Percentiles rank a stretch among this genome's conserved stretches.
Conservation (phyloP, 1,140 invertebrate species). For the Ceratina calcarata region DNA sequence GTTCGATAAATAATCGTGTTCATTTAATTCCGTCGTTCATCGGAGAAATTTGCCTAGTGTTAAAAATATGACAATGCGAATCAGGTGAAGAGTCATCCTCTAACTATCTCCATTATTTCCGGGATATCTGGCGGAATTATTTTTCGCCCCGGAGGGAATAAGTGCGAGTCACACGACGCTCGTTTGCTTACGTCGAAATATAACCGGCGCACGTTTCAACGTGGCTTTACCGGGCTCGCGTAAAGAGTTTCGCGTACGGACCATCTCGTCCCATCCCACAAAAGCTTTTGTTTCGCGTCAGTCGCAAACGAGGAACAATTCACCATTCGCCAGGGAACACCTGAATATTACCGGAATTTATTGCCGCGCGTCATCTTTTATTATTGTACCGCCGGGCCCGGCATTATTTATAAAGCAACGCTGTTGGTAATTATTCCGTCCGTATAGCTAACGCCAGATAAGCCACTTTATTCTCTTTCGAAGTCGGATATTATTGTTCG, state of each 20-base stretch:
- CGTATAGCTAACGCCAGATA: not conserved
- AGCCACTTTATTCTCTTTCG: not conserved
- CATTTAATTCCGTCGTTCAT: too few species aligned
- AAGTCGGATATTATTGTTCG: not conserved
- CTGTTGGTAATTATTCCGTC: not conserved
- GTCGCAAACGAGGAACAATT: not conserved
- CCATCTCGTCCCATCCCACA: not conserved
- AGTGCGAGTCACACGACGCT: not conserved
- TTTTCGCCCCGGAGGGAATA: not conserved
- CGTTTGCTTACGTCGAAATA: not conserved
- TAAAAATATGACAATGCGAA: too few species aligned
- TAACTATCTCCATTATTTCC: not conserved
- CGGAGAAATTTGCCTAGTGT: too few species aligned
- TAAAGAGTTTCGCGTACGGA: not conserved
- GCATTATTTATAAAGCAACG: not conserved
- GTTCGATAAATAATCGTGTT: too few species aligned
- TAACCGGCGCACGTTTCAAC: not conserved
- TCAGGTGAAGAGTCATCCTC: too few species aligned
- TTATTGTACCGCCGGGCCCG: not conserved
- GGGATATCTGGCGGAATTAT: not conserved
- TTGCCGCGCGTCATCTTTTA: not conserved
- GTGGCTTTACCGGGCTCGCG: not conserved
- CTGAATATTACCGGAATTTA: conserved; percentile 3
- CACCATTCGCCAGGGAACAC: not conserved
- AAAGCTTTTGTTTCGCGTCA: conserved; percentile 1